A percentile compares a stretch with the other conserved stretches of the same genome.
These are phyloP conservation scores for Rhynchotus rufescens DNA, from an alignment of 2,797 vertebrate genomes.

Conservation along the genomic window DNA sequence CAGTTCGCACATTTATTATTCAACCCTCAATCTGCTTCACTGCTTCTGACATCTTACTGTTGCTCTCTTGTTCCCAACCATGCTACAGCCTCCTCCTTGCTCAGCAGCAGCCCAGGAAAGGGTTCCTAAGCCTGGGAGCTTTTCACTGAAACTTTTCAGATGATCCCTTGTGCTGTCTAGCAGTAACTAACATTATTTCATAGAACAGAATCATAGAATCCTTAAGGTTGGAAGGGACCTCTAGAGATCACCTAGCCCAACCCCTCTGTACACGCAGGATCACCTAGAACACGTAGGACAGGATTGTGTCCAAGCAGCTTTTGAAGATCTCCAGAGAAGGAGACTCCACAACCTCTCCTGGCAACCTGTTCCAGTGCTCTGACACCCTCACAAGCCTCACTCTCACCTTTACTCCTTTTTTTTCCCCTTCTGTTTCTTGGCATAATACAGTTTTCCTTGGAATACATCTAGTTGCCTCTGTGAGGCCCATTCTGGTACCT, in stretches of 20 bases:
- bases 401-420: not conserved
- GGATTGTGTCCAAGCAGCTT: no score
- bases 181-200: not conserved
- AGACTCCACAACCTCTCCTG: no score
- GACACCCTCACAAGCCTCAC: no score
- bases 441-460: not conserved
- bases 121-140: not conserved
- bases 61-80: slow-evolving; percentile 36
- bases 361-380: no score
- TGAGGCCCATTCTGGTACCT: not conserved
- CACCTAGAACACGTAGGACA: no score
- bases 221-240: no score
- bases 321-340: no score
- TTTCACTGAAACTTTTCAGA: slow-evolving; percentile 27
- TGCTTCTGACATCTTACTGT: slow-evolving; percentile 29
- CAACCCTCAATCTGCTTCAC: slow-evolving; percentile 57
- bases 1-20: slow-evolving; percentile 57
- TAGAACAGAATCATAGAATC: no score
- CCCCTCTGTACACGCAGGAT: no score
- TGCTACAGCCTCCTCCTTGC: slow-evolving; percentile 34
- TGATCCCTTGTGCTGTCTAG: slow-evolving; percentile 28
- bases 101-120: slow-evolving; percentile 41
- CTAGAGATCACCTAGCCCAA: no score
- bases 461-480: slow-evolving; percentile 10
- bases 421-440: not conserved